phyloP scores from a whole-genome alignment of 2,888 invertebrate genomes.

The Cephus pygmeus region DNA sequence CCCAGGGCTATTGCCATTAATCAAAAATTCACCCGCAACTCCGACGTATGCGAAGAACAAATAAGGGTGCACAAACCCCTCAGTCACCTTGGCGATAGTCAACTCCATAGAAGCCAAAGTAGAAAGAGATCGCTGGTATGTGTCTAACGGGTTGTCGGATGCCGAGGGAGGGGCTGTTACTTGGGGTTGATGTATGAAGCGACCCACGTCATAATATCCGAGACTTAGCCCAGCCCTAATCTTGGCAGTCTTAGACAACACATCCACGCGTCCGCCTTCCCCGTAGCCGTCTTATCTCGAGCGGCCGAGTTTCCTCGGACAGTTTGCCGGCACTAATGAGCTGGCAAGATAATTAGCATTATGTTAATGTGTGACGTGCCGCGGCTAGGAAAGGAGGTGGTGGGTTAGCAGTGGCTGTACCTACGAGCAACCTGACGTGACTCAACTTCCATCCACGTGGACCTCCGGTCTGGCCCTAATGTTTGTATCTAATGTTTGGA shows the following conservation, averaged over 20 bases:
- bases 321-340: constrained; percentile 65
- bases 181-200: constrained; percentile 24
- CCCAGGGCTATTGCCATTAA: too few relatives aligned
- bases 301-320: constrained; percentile 63
- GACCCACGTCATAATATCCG: constrained; percentile 46
- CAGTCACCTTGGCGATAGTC: too few relatives aligned
- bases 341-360: constrained; percentile 66
- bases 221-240: constrained; percentile 42
- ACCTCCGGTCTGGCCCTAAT: constrained; percentile 36
- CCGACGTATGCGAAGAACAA: too few relatives aligned
- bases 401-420: constrained; percentile 4
- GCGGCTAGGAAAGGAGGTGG: constrained; percentile 27
- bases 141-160: too few relatives aligned
- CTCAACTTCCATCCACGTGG: constrained; percentile 44
- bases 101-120: too few relatives aligned
- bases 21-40: too few relatives aligned
- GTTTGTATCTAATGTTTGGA: constrained; percentile 56
- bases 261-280: constrained; percentile 26
- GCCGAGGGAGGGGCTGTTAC: neutral
- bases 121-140: too few relatives aligned
- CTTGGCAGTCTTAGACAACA: constrained; percentile 33
- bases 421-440: constrained; percentile 47
- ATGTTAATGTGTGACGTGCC: constrained; percentile 63
- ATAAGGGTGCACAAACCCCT: too few relatives aligned
- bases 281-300: constrained; percentile 56